Base-by-base conservation (phyloP, 2,888 invertebrate species). In the Orthonychiurus folsomi region DNA sequence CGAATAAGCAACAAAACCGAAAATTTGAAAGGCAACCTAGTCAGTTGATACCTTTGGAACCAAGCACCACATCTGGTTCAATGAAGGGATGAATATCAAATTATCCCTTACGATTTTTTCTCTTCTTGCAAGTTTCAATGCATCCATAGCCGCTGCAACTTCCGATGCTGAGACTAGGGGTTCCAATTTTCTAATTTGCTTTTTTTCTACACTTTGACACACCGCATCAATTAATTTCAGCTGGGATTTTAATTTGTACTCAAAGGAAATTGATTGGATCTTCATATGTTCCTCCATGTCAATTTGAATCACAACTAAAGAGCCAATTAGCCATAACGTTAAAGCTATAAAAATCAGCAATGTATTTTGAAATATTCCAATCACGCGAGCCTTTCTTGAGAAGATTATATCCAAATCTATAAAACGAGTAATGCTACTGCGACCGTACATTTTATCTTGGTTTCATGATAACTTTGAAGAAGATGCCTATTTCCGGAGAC, bases 51-150 rank as follows among this genome's bases (percentile, higher is more conserved):
- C 72, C 62, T 72, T 70, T 9, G 72, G 72, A 9, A 70, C 70
- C 2, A 72, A 61, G 56, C 72, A 72, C 72, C 72, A 72, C 67
- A 70, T 64, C 64, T 72, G 70, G 3, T 61, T 28, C 15, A 70
- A 53, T 15, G 66, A 59, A n/a, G 70, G 69, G 48, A 72, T 62
- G 50, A 63, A 69, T 25, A 70, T 60, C 12, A 72, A 27, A 54
- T 66, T 66, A 27, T 70, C 68, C 0, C 66, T 55, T 2, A 69
- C 20, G 18, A 63, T 26, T 37, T 69, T 67, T 25, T 64, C 63
- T 28, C 55, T 59, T 50, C 60, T 56, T 2, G 64, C 66, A 18
- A 47, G 50, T 20, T 24, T n/a, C n/a, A 53, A 37, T 9, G 15
- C 15, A 15, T 37, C 37, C 9, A 9, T 9, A 37, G 37, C 9